phyloP scores from a whole-genome alignment of 2,113 vertebrate genomes.

The Eptesicus fuscus region DNA sequence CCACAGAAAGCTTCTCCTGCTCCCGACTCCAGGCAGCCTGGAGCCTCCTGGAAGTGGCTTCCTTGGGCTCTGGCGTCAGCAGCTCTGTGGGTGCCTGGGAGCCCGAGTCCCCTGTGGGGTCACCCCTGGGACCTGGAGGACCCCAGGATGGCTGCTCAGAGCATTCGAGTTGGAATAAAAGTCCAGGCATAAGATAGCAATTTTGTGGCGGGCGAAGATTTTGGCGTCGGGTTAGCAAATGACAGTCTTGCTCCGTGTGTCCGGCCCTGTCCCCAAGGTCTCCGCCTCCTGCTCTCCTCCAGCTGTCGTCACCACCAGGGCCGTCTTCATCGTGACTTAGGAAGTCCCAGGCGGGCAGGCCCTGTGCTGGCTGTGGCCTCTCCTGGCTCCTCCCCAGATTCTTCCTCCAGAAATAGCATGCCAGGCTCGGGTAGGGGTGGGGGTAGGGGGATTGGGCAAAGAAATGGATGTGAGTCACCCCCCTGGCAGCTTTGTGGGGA shows the following conservation, averaged over 20 bases:
- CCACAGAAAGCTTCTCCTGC: background rate
- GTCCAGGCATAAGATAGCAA: background rate
- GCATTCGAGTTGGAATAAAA: background rate
- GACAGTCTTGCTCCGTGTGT: conserved; percentile 27
- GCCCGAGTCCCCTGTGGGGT: background rate
- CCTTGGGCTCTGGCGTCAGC: rapidly evolving
- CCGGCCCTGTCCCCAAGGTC: background rate
- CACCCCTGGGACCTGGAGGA: background rate
- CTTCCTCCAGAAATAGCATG: conserved; percentile 16
- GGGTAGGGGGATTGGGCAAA: background rate
- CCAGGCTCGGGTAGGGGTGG: background rate
- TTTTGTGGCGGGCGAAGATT: conserved; percentile 51
- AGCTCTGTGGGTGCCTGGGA: rapidly evolving
- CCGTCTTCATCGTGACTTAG: conserved; percentile 30
- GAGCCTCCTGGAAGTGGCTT: background rate
- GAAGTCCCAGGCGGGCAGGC: background rate
- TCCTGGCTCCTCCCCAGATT: background rate
- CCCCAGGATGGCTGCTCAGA: background rate
- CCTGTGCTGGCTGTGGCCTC: background rate
- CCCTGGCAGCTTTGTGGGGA: background rate
- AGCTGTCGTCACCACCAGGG: conserved; percentile 35
- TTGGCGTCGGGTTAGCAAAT: conserved; percentile 45
- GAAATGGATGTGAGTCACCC: background rate
- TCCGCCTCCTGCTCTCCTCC: background rate
- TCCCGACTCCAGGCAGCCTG: background rate